Evolutionary conservation across 2,113 vertebrate genomes (phyloP).

Genomic region (Macroglossus sobrinus): DNA sequence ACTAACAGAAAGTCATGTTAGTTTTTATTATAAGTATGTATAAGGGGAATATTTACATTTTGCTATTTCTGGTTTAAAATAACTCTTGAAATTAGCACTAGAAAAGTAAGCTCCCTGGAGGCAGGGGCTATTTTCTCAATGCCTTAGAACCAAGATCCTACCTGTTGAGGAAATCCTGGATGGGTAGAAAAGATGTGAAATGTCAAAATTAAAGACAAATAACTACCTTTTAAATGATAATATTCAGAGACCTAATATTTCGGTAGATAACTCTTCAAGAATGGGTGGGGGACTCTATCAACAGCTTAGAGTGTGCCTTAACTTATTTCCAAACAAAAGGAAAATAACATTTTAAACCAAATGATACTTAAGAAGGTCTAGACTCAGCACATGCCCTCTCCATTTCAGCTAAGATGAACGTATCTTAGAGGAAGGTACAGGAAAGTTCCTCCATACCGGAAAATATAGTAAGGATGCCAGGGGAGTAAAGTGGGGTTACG

Average conservation of each 20-base stretch:
- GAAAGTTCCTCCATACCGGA: background rate
- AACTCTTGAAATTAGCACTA: conserved; percentile 1
- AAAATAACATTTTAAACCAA: conserved; percentile 35
- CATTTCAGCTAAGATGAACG: background rate
- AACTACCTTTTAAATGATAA: background rate
- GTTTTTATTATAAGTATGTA: background rate
- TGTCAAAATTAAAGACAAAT: background rate
- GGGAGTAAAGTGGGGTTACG: background rate
- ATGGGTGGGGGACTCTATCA: background rate
- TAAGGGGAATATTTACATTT: background rate
- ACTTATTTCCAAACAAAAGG: background rate
- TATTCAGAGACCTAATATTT: background rate
- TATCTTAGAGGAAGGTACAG: background rate
- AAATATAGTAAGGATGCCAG: background rate
- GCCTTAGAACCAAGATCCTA: background rate
- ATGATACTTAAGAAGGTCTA: background rate
- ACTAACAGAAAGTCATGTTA: background rate
- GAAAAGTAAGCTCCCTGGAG: background rate
- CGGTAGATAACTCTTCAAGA: background rate
- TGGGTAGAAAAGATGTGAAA: background rate
- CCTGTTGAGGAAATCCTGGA: background rate
- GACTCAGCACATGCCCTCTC: background rate
- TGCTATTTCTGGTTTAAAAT: background rate
- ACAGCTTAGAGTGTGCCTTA: background rate
- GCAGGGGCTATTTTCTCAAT: background rate